Percentiles rank a stretch among this genome's conserved stretches.
Conservation (phyloP, 92 coral and sea anemone genomes). For the Heliopora coerulea region DNA sequence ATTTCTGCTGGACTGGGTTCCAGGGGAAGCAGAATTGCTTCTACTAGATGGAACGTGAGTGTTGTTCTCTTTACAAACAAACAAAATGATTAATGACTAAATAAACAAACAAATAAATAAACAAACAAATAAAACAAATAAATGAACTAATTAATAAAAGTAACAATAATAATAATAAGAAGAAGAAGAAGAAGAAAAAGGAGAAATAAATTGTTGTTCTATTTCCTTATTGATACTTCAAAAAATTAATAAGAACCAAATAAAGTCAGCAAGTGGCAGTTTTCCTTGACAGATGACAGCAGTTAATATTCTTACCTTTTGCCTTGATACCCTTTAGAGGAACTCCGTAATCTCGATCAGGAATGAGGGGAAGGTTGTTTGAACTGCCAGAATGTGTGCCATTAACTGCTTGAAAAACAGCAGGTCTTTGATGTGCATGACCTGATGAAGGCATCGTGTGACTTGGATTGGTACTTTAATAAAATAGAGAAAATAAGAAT, state of each 20-base stretch:
- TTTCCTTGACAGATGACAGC: too few relatives aligned
- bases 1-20: slow-evolving; percentile 1
- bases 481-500: neutral
- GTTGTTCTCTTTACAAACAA: slow-evolving; percentile 26
- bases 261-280: too few relatives aligned
- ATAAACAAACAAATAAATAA: neutral
- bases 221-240: too few relatives aligned
- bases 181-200: too few relatives aligned
- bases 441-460: slow-evolving; percentile 30
- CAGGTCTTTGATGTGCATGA: slow-evolving; percentile 18
- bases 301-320: neutral
- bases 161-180: too few relatives aligned
- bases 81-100: neutral
- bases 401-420: slow-evolving; percentile 25
- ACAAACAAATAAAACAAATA: too few relatives aligned
- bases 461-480: slow-evolving; percentile 18
- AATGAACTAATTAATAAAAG: too few relatives aligned
- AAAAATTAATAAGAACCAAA: too few relatives aligned
- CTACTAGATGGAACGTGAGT: slow-evolving; percentile 8
- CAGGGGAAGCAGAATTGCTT: slow-evolving; percentile 1
- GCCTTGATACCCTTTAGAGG: slow-evolving; percentile 4
- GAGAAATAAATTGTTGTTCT: too few relatives aligned
- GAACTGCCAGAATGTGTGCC: neutral
- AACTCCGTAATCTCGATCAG: slow-evolving; percentile 33
- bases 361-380: slow-evolving; percentile 19